Conservation (phyloP, 2,113 vertebrate species). For the Eretmochelys imbricata region DNA sequence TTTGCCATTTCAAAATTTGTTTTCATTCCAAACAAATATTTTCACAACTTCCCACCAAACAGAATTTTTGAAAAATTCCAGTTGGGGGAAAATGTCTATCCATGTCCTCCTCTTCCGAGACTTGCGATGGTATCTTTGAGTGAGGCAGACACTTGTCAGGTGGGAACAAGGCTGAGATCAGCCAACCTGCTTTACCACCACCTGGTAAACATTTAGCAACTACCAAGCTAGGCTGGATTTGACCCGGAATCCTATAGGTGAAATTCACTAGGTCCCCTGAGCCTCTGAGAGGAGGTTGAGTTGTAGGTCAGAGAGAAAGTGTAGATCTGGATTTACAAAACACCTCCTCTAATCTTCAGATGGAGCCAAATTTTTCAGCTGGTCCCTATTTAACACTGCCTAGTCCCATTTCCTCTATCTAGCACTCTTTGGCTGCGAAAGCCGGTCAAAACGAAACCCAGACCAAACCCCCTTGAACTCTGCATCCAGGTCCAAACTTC, state of each 20-base stretch:
- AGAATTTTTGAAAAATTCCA: not conserved
- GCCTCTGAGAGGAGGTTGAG: not conserved
- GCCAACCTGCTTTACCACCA: not conserved
- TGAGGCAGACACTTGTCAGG: not conserved
- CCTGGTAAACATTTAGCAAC: not conserved
- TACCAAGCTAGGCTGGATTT: too few species aligned
- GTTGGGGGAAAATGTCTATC: not conserved
- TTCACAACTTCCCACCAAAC: not conserved
- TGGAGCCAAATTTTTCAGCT: not conserved
- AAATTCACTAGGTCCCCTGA: not conserved
- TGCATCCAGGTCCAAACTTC: not conserved
- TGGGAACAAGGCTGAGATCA: not conserved
- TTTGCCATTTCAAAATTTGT: not conserved
- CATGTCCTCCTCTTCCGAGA: not conserved
- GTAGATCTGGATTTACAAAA: not conserved
- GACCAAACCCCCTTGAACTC: not conserved
- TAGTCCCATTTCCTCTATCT: not conserved
- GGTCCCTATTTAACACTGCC: not conserved
- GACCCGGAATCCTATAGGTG: not conserved
- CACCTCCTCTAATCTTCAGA: not conserved
- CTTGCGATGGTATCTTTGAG: not conserved
- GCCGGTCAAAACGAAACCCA: not conserved
- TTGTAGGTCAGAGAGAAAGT: not conserved
- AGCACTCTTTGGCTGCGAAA: not conserved
- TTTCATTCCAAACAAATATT: not conserved